A percentile compares a stretch with the other conserved stretches of the same genome.
Conservation (phyloP, 1,140 invertebrate genomes). For the Euura lappo region DNA sequence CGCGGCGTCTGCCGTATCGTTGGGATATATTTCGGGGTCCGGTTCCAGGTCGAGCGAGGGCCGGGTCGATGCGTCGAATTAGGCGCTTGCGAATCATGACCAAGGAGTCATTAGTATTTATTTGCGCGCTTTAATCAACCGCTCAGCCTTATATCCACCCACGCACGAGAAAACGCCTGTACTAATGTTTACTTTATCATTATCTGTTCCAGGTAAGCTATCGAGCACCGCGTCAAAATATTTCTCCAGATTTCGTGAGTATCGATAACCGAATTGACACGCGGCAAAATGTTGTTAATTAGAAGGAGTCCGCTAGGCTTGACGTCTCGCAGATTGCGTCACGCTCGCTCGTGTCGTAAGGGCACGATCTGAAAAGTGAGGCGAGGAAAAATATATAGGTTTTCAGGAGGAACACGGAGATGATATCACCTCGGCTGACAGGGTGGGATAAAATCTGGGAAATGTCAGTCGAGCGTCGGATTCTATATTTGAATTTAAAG, state of each 20-base stretch:
- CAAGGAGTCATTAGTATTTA: neutral
- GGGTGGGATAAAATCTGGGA: slow-evolving; percentile 35
- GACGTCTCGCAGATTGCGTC: slow-evolving; percentile 25
- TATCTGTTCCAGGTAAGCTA: slow-evolving; percentile 46
- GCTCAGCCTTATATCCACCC: neutral
- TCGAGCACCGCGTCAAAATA: too few species aligned
- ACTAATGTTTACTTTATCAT: slow-evolving; percentile 22
- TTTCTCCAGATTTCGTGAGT: too few species aligned
- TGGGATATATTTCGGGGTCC: neutral
- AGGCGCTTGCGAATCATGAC: neutral
- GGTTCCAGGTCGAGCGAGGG: neutral
- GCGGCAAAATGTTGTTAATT: neutral
- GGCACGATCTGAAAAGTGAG: neutral
- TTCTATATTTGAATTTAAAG: slow-evolving; percentile 45
- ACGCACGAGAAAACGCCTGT: neutral
- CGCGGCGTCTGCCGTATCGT: neutral
- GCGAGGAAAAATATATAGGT: neutral
- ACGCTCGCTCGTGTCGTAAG: neutral
- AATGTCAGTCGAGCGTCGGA: slow-evolving; percentile 41
- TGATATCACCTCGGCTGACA: slow-evolving; percentile 14
- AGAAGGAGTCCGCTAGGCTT: neutral
- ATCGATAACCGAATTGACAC: too few species aligned
- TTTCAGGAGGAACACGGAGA: neutral
- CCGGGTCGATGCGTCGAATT: neutral
- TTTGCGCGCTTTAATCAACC: neutral